Percentiles rank a stretch among this genome's conserved stretches.
Evolutionary conservation across 2,888 invertebrate species (phyloP).

Genomic region (Nemoura dubitans): DNA sequence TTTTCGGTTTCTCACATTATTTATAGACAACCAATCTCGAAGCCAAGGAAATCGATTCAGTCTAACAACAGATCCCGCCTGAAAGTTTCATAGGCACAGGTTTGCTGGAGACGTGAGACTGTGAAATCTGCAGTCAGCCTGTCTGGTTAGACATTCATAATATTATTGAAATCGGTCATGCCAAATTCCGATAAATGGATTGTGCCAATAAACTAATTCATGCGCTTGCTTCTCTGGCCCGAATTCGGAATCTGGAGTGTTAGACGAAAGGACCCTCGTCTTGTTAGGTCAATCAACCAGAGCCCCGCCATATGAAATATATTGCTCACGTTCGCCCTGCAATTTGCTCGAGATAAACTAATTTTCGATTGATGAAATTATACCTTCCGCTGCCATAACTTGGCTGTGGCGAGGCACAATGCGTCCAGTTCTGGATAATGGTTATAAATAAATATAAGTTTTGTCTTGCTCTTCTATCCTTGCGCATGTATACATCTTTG

Average conservation of each 20-base stretch:
- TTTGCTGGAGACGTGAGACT: not conserved
- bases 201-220: not conserved
- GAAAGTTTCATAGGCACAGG: not conserved
- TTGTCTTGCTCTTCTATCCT: too few relatives aligned
- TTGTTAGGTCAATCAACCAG: not conserved
- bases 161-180: not conserved
- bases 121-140: not conserved
- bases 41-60: not conserved
- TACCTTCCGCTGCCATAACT: not conserved
- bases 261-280: not conserved
- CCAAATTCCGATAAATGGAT: not conserved
- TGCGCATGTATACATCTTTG: too few relatives aligned
- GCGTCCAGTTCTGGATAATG: not conserved
- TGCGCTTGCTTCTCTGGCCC: not conserved
- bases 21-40: not conserved
- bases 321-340: not conserved
- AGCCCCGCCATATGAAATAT: not conserved
- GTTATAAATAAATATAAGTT: too few relatives aligned
- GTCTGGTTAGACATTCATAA: not conserved
- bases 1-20: not conserved
- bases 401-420: not conserved
- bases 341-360: not conserved
- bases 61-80: not conserved
- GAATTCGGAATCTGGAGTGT: not conserved
- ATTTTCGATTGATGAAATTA: not conserved